These are phyloP conservation scores for Ictidomys tridecemlineatus DNA, from an alignment of 2,113 vertebrate species.

Conservation along the genomic window DNA sequence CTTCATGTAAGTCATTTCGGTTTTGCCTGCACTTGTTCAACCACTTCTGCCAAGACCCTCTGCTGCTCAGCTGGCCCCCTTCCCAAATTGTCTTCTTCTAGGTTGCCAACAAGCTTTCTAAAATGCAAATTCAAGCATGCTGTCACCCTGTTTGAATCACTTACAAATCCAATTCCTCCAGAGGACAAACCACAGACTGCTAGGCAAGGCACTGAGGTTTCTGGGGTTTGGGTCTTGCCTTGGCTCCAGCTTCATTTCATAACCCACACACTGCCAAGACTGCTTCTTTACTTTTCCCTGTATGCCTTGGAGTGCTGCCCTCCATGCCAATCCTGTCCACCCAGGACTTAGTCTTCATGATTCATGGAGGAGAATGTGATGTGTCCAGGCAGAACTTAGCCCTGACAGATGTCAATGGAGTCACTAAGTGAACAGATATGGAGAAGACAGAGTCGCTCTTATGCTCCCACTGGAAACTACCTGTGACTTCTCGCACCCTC, in stretches of 20 bases:
- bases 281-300: neutral
- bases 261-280: neutral
- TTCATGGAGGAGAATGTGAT: neutral
- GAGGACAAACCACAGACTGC: neutral
- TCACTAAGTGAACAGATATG: neutral
- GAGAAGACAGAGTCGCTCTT: neutral
- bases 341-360: neutral
- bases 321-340: neutral
- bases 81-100: neutral
- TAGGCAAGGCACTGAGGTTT: neutral
- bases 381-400: neutral
- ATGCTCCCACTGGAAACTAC: neutral
- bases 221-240: neutral
- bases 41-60: neutral
- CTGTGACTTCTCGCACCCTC: neutral
- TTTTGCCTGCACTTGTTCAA: neutral
- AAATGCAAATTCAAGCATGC: neutral
- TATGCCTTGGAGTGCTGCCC: neutral
- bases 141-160: neutral
- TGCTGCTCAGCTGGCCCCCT: neutral
- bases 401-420: neutral
- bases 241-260: neutral
- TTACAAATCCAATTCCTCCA: neutral
- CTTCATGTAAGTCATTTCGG: neutral
- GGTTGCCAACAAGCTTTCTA: conserved; percentile 33